Evolutionary conservation across 2,888 invertebrate species (phyloP).

Genomic region (Notocelia uddmanniana): DNA sequence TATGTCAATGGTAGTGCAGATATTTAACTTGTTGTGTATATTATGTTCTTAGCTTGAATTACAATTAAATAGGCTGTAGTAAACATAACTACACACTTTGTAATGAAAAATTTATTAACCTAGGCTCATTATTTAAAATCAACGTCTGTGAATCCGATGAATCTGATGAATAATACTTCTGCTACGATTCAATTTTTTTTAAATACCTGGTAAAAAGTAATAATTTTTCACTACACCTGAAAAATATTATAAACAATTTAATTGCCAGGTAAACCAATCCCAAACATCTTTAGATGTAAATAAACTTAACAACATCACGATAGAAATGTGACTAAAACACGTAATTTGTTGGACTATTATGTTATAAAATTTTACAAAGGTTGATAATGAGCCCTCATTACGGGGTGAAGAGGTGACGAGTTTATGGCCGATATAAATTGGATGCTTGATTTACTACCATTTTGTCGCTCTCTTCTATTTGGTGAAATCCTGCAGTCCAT

Average conservation of each 20-base stretch:
- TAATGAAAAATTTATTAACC: neutral
- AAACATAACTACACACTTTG: no score
- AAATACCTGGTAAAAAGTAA: no score
- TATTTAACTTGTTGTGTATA: neutral
- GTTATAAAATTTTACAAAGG: conserved; percentile 62
- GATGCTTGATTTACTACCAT: conserved; percentile 69
- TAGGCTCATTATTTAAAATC: neutral
- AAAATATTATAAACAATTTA: neutral
- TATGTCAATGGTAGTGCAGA: neutral
- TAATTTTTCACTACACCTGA: no score
- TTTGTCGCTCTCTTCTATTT: conserved; percentile 65
- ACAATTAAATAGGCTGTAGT: neutral
- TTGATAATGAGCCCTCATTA: conserved; percentile 70
- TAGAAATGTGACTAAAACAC: conserved; percentile 50
- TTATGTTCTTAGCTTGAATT: neutral
- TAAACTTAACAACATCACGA: conserved; percentile 20
- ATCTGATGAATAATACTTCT: no score
- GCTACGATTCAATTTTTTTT: no score
- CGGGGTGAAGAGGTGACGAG: conserved; percentile 67
- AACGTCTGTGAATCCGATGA: neutral
- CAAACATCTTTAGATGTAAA: conserved; percentile 2
- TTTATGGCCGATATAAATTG: conserved; percentile 73
- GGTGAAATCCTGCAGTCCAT: conserved; percentile 61
- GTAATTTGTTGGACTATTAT: conserved; percentile 54
- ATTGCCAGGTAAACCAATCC: neutral